A percentile compares a stretch with the other conserved stretches of the same genome.
These are phyloP conservation scores for Psilanteris sp. DNA, from an alignment of 1,140 invertebrate species.

Conservation along the genomic window DNA sequence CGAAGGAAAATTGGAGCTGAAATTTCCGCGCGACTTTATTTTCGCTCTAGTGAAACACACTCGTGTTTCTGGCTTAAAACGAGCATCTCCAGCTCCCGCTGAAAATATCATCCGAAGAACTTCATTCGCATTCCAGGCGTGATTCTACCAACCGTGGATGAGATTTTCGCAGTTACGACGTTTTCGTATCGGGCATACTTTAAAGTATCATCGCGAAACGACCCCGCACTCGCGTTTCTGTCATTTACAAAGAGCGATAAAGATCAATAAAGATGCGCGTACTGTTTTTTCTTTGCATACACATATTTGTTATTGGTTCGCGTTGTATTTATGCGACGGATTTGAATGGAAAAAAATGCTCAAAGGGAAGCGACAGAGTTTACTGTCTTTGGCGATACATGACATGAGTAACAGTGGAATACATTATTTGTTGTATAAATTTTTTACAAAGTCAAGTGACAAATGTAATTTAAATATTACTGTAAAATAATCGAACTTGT, in stretches of 20 bases:
- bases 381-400: no score
- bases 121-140: slow-evolving; percentile 57
- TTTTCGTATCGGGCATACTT: slow-evolving; percentile 28
- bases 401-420: no score
- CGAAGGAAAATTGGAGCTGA: slow-evolving; percentile 20
- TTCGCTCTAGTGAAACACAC: slow-evolving; percentile 27
- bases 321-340: no score
- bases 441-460: no score
- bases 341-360: no score
- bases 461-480: no score
- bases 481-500: no score
- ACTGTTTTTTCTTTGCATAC: no score
- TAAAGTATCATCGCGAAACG: slow-evolving; percentile 36
- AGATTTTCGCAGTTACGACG: slow-evolving; percentile 42
- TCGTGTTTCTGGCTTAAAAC: slow-evolving; percentile 41
- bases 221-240: neutral
- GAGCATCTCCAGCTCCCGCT: slow-evolving; percentile 7
- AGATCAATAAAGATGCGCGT: slow-evolving; percentile 42
- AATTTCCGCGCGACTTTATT: slow-evolving; percentile 44
- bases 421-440: no score
- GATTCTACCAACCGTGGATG: slow-evolving; percentile 41
- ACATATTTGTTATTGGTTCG: no score
- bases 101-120: slow-evolving; percentile 40
- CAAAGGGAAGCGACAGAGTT: no score
- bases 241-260: slow-evolving; percentile 37